Evolutionary conservation across 2,113 vertebrate species (phyloP).

Genomic region (Rhinoderma darwinii): DNA sequence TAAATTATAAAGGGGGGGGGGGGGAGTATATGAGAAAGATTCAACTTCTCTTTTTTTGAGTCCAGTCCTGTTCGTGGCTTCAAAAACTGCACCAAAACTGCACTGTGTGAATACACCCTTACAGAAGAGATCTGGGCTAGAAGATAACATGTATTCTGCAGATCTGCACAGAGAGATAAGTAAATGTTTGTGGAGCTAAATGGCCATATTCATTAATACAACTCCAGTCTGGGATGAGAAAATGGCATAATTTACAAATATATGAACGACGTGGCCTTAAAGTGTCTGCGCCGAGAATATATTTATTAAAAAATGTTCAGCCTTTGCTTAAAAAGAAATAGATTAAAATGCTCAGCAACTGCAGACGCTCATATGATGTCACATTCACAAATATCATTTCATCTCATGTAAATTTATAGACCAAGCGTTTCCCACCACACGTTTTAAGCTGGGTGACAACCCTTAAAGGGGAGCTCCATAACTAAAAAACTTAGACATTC

Average conservation of each 20-base stretch:
- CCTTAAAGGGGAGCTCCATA: no score
- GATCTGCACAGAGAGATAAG: neutral
- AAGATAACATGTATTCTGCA: neutral
- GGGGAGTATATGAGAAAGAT: no score
- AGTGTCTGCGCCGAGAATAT: neutral
- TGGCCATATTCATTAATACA: slow-evolving; percentile 12
- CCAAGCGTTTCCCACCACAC: neutral
- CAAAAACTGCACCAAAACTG: no score
- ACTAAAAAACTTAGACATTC: no score
- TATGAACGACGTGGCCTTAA: slow-evolving; percentile 25
- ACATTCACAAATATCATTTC: neutral
- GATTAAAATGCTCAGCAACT: neutral
- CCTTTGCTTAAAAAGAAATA: neutral
- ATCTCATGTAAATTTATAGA: neutral
- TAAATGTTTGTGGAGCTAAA: neutral
- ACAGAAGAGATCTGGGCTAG: neutral
- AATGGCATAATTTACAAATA: slow-evolving; percentile 19
- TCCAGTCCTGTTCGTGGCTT: no score
- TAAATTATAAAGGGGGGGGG: no score
- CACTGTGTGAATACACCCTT: no score
- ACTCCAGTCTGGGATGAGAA: neutral
- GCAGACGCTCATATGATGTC: neutral
- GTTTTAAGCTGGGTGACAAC: no score
- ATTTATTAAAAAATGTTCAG: slow-evolving; percentile 20
- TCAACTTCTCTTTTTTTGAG: no score